Evolutionary conservation across 1,140 invertebrate genomes (phyloP).

Genomic region (Calycopis cecrops): DNA sequence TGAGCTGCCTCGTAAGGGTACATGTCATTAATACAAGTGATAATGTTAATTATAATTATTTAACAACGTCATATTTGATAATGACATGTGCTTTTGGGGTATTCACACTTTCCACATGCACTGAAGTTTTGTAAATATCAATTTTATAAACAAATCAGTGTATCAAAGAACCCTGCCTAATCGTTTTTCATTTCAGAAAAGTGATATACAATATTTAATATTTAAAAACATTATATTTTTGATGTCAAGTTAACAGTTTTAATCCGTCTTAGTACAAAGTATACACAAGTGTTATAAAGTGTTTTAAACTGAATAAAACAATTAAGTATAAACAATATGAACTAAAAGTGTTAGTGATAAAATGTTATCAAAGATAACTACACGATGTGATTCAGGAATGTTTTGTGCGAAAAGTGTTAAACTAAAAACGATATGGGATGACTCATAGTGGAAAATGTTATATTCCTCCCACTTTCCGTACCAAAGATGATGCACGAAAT

Average conservation of each 20-base stretch:
- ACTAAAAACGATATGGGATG: slow-evolving; percentile 72
- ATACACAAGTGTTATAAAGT: slow-evolving; percentile 52
- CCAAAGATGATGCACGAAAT: slow-evolving; percentile 71
- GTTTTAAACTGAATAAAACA: slow-evolving; percentile 40
- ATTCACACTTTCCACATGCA: slow-evolving; percentile 28
- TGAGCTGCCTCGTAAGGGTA: slow-evolving; percentile 62
- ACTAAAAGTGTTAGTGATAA: slow-evolving; percentile 48
- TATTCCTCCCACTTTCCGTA: slow-evolving; percentile 53
- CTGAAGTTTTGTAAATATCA: slow-evolving; percentile 50
- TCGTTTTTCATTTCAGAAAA: slow-evolving; percentile 45
- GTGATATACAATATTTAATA: slow-evolving; percentile 52
- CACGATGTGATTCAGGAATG: slow-evolving; percentile 36
- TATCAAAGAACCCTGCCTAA: slow-evolving; percentile 19
- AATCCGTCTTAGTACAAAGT: slow-evolving; percentile 72
- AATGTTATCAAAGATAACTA: slow-evolving; percentile 51
- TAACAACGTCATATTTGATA: neutral
- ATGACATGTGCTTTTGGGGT: slow-evolving; percentile 48
- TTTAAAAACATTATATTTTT: slow-evolving; percentile 61
- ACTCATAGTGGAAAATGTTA: slow-evolving; percentile 71
- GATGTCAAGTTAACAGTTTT: slow-evolving; percentile 57
- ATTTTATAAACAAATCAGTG: slow-evolving; percentile 52
- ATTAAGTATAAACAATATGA: slow-evolving; percentile 47
- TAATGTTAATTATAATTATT: neutral
- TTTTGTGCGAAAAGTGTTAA: slow-evolving; percentile 61
- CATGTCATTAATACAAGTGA: slow-evolving; percentile 18